A percentile compares a stretch with the other conserved stretches of the same genome.
Evolutionary conservation across 2,888 invertebrate species (phyloP).

Genomic region (Parapristionchus giblindavisi): DNA sequence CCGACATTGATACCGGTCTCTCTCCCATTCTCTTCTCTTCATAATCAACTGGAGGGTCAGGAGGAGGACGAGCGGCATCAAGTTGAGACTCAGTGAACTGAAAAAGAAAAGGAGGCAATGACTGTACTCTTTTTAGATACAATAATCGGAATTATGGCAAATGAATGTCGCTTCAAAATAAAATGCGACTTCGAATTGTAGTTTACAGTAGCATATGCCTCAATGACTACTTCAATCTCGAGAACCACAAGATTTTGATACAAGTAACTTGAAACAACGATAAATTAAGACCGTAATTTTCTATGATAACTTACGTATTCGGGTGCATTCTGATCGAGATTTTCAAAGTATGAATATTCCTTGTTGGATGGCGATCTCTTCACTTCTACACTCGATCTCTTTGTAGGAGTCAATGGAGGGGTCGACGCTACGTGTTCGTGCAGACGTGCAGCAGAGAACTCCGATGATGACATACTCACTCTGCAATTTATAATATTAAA

Average conservation of each 20-base stretch:
- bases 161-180: too few species aligned
- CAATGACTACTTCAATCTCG: too few species aligned
- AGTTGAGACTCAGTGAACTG: conserved; percentile 34
- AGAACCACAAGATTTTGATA: too few species aligned
- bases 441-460: neutral
- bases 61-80: conserved; percentile 57
- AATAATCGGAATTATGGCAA: too few species aligned
- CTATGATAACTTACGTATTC: conserved; percentile 38
- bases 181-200: too few species aligned
- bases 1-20: neutral
- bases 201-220: too few species aligned
- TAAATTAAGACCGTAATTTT: too few species aligned
- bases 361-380: conserved; percentile 17
- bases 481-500: neutral
- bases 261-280: too few species aligned
- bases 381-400: conserved; percentile 13
- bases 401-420: neutral
- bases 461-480: neutral
- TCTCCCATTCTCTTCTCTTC: conserved; percentile 39
- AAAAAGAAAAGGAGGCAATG: too few species aligned
- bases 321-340: neutral
- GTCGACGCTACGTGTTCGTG: neutral
- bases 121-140: too few species aligned
- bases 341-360: conserved; percentile 33
- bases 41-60: conserved; percentile 69